These are phyloP conservation scores for Drosophila longiperda DNA, from an alignment of 2,888 invertebrate species.

Conservation along the genomic window DNA sequence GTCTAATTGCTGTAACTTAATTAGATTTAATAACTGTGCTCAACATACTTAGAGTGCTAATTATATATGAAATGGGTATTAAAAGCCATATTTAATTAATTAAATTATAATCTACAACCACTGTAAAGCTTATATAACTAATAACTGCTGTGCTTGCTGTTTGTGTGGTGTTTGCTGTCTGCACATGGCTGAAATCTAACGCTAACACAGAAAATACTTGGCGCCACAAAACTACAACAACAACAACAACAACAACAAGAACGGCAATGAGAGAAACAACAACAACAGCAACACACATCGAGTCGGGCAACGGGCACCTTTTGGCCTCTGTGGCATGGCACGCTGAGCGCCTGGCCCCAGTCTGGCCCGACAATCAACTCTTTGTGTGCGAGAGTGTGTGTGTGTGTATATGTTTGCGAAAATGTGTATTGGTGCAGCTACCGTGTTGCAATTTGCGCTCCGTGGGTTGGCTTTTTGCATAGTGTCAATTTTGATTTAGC, in stretches of 20 bases:
- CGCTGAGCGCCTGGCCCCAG: conserved; percentile 76
- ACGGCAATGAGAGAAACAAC: conserved; percentile 1
- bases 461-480: conserved; percentile 76
- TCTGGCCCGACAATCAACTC: conserved; percentile 61
- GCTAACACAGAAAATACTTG: conserved; percentile 69
- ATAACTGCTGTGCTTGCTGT: conserved; percentile 57
- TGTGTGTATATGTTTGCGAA: conserved; percentile 2
- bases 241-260: conserved; percentile 30
- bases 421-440: conserved; percentile 44
- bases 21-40: not conserved
- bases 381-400: conserved; percentile 8
- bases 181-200: conserved; percentile 76
- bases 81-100: not conserved
- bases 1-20: not conserved
- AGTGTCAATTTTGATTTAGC: conserved; percentile 79
- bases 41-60: not conserved
- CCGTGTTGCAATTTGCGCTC: conserved; percentile 68
- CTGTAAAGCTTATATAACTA: conserved; percentile 53
- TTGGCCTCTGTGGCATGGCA: conserved; percentile 73
- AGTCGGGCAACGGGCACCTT: conserved; percentile 65
- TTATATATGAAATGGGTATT: not conserved
- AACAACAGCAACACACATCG: conserved; percentile 36
- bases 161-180: conserved; percentile 62
- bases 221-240: conserved; percentile 62
- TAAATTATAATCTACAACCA: conserved; percentile 24